Evolutionary conservation across 2,888 invertebrate species (phyloP), one percentile per base, ranked within the genome.

Genomic region (Patella depressa): DNA sequence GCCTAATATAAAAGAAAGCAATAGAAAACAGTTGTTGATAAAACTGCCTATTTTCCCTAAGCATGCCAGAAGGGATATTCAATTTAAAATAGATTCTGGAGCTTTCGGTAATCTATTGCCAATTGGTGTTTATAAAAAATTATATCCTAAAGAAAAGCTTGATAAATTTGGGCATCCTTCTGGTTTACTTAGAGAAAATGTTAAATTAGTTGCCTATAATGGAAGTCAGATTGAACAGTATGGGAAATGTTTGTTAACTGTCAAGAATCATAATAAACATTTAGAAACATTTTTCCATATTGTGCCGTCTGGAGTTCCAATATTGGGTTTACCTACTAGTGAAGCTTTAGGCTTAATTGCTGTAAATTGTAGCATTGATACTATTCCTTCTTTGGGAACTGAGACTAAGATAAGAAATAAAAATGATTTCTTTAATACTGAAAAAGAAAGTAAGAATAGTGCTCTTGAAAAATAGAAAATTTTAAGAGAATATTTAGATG

Each of bases 251-350:
- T 65, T 19, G 17, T 65, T 65, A 19, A 24, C n/a, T 65, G 65
- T 65, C 24, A 65, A 65, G 12, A 19, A 65, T 65, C 9, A 12
- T 19, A 65, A 65, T 65, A 24, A 19, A 65, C 11, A n/a, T 19
- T 11, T 65, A 19, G 24, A n/a, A 19, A 24, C 65, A 65, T 24
- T 7, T 19, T 65, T 65, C 24, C 24, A 65, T 65, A 65, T 19
- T 65, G 65, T 65, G 24, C 65, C 65, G 5, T 65, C 19, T 11
- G 65, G 65, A 65, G 24, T 65, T 19, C 19, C 65, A 19, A 65
- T 65, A 65, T 65, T 65, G 24, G 65, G 19, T 65, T 65, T 65
- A 65, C 65, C 65, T 65, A 65, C 65, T 65, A 65, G 65, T 65
- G 65, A 65, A 12, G n/a, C 65, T 11, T 65, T 65, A 65, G 65